Base-by-base conservation (phyloP, 2,113 vertebrate genomes). In the Myrmophylax atrothorax region DNA sequence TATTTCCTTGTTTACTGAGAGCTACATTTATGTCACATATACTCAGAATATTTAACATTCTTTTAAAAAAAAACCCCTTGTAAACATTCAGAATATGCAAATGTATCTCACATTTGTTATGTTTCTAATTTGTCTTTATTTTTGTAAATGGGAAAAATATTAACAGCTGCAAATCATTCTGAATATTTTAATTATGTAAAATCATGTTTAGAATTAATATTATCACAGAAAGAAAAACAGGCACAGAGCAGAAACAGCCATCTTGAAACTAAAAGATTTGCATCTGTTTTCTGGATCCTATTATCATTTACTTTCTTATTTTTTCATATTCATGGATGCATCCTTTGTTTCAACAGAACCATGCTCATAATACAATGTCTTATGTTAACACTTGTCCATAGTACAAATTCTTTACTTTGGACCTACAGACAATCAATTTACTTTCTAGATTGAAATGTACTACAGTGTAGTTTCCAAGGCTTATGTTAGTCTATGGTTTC, bases 161-260 rank as follows among this genome's bases (percentile, higher is more conserved):
- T 86, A 78, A 89, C 53, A 77, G 29, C 6, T 62, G 37, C n/a
- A 60, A 12, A 62, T 86, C 73, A 40, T 83, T 5, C 79, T 90
- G 42, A 85, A 93, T 94, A 55, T 70, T 95, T 93, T 81, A 83
- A 33, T 91, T 10, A 58, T 69, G 7, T 31, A 55, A 96, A 85
- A 81, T 78, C 60, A 35, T 1, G 18, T 53, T 35, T 86, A 49
- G 47, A 31, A 25, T 58, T 92, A 75, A 84, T 59, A 24, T 31
- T 83, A 88, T 50, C 44, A 38, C 17, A 56, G 40, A 50, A 89
- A 38, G 17, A 89, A 94, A 88, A 66, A 82, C 19, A 69, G 15
- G 58, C 79, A 10, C 68, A 24, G 58, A 58, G 26, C 25, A 52
- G 62, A 80, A 94, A 76, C 18, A 49, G 19, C 26, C 7, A 26